Conservation (phyloP, 2,888 invertebrate species). For the Brenthis hecate region DNA sequence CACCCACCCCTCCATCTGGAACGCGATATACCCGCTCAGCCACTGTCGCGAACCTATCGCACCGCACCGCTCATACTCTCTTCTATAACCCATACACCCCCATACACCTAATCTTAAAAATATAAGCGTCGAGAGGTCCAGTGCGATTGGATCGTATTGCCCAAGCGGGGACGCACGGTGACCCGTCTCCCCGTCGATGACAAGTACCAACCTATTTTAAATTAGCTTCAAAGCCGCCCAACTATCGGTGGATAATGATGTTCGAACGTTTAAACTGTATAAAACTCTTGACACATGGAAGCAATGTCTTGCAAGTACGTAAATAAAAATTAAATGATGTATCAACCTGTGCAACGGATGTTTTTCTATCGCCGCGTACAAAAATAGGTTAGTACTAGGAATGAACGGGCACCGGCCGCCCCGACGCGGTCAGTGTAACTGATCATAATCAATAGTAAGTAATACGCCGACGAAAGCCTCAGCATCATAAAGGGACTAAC, state of each 20-base stretch:
- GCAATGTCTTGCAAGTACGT: conserved; percentile 36
- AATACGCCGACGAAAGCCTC: conserved; percentile 83
- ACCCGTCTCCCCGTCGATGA: conserved; percentile 63
- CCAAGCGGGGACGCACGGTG: conserved; percentile 66
- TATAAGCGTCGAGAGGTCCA: conserved; percentile 71
- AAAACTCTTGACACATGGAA: conserved; percentile 26
- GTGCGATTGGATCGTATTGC: conserved; percentile 79
- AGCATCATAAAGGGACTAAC: conserved; percentile 77
- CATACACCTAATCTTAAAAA: no score
- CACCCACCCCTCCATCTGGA: conserved; percentile 75
- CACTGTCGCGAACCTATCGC: conserved; percentile 75
- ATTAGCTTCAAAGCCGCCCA: conserved; percentile 34
- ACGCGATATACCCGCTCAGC: conserved; percentile 78
- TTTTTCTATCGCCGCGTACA: conserved; percentile 49
- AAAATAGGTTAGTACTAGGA: conserved; percentile 78
- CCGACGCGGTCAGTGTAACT: conserved; percentile 76
- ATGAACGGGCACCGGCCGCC: conserved; percentile 72
- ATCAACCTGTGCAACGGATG: conserved; percentile 45
- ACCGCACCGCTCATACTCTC: conserved; percentile 63
- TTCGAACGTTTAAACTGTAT: conserved; percentile 9
- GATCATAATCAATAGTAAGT: conserved; percentile 52
- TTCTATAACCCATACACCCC: neutral
- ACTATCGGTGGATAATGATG: conserved; percentile 1
- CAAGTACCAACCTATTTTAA: conserved; percentile 66
- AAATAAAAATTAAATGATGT: conserved; percentile 39